These are phyloP conservation scores for Nanorana parkeri DNA, from an alignment of 2,113 vertebrate genomes.

Conservation along the genomic window DNA sequence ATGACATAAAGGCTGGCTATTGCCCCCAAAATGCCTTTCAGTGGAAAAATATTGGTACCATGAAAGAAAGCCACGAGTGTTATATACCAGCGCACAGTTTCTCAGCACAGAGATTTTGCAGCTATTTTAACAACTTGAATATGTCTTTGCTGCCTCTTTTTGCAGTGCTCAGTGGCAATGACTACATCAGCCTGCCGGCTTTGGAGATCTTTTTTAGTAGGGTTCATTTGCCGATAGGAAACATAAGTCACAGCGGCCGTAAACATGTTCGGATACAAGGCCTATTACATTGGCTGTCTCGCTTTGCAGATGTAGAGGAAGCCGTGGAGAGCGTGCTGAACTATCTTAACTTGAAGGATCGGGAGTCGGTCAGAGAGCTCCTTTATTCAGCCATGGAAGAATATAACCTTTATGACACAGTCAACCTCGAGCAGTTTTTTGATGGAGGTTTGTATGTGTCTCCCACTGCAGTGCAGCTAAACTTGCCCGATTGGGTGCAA, in stretches of 20 bases:
- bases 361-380: constrained; percentile 65
- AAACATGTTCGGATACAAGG: constrained; percentile 74
- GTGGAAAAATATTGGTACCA: constrained; percentile 74
- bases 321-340: constrained; percentile 74
- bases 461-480: constrained; percentile 57
- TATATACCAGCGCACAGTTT: constrained; percentile 82
- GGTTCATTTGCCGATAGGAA: constrained; percentile 56
- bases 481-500: constrained; percentile 76
- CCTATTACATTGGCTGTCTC: constrained; percentile 84
- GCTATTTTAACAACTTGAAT: constrained; percentile 74
- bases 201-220: constrained; percentile 72
- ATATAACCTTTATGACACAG: constrained; percentile 74
- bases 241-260: constrained; percentile 54
- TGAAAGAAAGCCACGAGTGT: constrained; percentile 62
- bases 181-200: constrained; percentile 72
- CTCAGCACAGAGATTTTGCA: constrained; percentile 75
- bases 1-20: constrained; percentile 86
- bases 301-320: constrained; percentile 70
- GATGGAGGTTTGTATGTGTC: constrained; percentile 61
- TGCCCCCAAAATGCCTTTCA: constrained; percentile 83
- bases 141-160: constrained; percentile 83
- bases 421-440: constrained; percentile 79
- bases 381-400: constrained; percentile 78
- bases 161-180: constrained; percentile 87
- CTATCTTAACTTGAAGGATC: constrained; percentile 62